Percentiles rank a stretch among this genome's conserved stretches.
These are phyloP conservation scores for Microtus montanus DNA, from an alignment of 2,113 vertebrate genomes.

Conservation along the genomic window DNA sequence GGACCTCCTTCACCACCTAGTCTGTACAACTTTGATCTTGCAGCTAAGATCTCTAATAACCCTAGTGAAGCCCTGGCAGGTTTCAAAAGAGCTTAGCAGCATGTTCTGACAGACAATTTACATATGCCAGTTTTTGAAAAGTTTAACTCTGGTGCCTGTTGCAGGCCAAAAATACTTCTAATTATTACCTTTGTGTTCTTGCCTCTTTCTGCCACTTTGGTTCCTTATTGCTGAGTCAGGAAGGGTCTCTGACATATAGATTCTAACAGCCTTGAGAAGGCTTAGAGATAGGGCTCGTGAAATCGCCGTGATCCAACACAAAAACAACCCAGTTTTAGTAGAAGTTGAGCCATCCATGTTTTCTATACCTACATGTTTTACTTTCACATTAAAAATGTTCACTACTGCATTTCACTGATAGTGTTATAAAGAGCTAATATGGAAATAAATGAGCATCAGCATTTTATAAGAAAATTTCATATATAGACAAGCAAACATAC, in stretches of 20 bases:
- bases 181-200: not conserved
- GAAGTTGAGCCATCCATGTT: not conserved
- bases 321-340: not conserved
- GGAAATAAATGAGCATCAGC: not conserved
- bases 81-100: not conserved
- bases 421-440: not conserved
- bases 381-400: not conserved
- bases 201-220: no score
- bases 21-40: not conserved
- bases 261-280: not conserved
- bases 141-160: not conserved
- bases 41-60: not conserved
- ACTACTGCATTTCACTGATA: not conserved
- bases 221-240: not conserved
- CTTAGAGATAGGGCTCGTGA: not conserved
- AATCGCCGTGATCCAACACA: not conserved
- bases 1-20: no score
- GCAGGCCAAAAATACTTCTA: not conserved
- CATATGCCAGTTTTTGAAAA: not conserved
- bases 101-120: not conserved
- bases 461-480: constrained; percentile 20
- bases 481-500: not conserved
- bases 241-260: not conserved
- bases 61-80: not conserved
- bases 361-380: not conserved